Evolutionary conservation across 2,888 invertebrate species (phyloP), one percentile per base, ranked within the genome.

Genomic region (Drosophila antonietae): DNA sequence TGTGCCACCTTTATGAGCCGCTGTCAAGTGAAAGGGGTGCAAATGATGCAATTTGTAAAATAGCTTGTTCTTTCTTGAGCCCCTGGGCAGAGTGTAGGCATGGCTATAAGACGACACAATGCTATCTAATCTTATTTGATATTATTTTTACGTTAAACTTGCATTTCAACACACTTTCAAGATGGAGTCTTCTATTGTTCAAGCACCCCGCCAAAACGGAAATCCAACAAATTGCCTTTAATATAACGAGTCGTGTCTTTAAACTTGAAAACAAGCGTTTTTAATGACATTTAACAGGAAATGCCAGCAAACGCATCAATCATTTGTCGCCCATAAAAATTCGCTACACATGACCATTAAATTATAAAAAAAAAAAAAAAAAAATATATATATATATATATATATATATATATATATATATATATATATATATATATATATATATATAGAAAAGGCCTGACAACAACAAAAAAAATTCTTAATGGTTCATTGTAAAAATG

Each of bases 281-380:
- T 80, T 83, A 87, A 84, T 86, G 81, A 88, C 88, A 88, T 88
- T 84, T 86, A 81, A 79, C 89, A 81, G 84, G 84, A 89, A 84
- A 78, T 79, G 75, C 52, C 75, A 80, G 68, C 78, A 82, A 73
- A 69, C 75, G 69, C 86, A 91, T 91, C 88, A 88, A 91, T 91
- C 91, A 90, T 89, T 83, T 85, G 84, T 81, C 85, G 82, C 80
- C 83, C 83, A 89, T 87, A 88, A 90, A 91, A 88, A 88, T 91
- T 91, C 87, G 90, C 82, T 78, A 90, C 87, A 84, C 87, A 84
- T 68, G 86, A 79, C 78, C 73, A 88, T 88, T 81, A 84, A 80
- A 81, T 81, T 78, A 80, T 41, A 75, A 66, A 59, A 63, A 68
- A 60, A 61, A 55, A 56, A 57, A 68, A 77, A 68, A n/a, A n/a